Evolutionary conservation across 2,113 vertebrate genomes (phyloP).

Genomic region (Brachypodius melanocephalos): DNA sequence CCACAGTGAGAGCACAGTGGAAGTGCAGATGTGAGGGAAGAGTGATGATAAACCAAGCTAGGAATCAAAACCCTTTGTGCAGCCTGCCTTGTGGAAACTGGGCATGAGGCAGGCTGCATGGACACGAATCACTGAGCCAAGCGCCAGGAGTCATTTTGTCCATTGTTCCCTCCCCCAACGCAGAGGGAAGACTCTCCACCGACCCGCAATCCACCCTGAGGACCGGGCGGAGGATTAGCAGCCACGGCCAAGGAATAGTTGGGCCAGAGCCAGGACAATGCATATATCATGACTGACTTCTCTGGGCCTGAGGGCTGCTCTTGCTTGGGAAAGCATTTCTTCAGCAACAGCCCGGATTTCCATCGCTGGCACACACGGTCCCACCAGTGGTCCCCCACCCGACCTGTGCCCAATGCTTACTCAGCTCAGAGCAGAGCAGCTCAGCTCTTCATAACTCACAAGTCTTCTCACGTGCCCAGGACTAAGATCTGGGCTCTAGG

Average conservation of each 20-base stretch:
- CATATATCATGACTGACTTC: background rate
- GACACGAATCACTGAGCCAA: background rate
- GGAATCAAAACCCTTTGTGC: background rate
- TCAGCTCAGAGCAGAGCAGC: background rate
- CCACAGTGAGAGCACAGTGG: background rate
- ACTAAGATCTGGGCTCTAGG: background rate
- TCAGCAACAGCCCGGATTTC: background rate
- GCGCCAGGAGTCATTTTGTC: rapidly evolving
- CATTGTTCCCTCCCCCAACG: background rate
- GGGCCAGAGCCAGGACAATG: background rate
- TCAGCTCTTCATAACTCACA: background rate
- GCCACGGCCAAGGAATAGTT: background rate
- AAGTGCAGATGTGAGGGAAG: background rate
- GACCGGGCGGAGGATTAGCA: background rate
- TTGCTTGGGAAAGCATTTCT: background rate
- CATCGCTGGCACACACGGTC: rapidly evolving
- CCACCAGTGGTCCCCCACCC: rapidly evolving
- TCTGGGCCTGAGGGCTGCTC: background rate
- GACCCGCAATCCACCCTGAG: background rate
- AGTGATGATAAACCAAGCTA: background rate
- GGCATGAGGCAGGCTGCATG: background rate
- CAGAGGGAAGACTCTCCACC: rapidly evolving
- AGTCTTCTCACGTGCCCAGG: background rate
- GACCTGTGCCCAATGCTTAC: background rate
- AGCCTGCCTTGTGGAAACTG: background rate